Evolutionary conservation across 2,797 vertebrate genomes (phyloP), one percentile per base, ranked within the genome.

Genomic region (Thaleichthys pacificus): DNA sequence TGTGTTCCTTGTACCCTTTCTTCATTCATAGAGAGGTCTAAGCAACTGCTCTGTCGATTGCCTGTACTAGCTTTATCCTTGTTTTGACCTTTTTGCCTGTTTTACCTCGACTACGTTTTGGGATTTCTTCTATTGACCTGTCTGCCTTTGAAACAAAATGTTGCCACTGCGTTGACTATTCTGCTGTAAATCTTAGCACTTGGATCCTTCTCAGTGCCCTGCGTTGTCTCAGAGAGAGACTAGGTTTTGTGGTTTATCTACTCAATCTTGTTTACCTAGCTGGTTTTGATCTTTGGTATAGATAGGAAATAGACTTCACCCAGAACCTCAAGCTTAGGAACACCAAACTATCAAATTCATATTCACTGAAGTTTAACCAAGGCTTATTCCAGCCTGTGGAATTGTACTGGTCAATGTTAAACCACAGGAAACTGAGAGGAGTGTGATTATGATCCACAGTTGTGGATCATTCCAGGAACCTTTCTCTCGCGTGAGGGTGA

Each of bases 401-500:
- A 56, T 21, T 17, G 68, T 22, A 42, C 22, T 75, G 38, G 35
- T 8, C 21, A 54, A 57, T 32, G 12, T 68, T 60, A 64, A 82
- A 82, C 77, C 81, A 65, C 69, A 38, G 42, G 64, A 58, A 70
- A 74, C 76, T 61, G 63, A 17, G 47, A 17, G 9, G 49, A 72
- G 67, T 19, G 14, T 51, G 61, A 49, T 3, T 1, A 77, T 77
- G n/a, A n/a, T n/a, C n/a, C n/a, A n/a, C 79, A 67, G 28, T 63
- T 57, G 56, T 24, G 42, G 17, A 71, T 9, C 8, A 66, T 85
- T 87, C 78, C 81, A 80, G 73, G 68, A 86, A 80, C 5, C 14
- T 72, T 77, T 69, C 56, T 49, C 68, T 70, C 12, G 22, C 66
- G 17, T 21, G 60, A 42, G 77, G 47, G 14, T 17, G 9, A 51